These are phyloP conservation scores for Ametastegia equiseti DNA, from an alignment of 2,888 invertebrate species.

Conservation along the genomic window DNA sequence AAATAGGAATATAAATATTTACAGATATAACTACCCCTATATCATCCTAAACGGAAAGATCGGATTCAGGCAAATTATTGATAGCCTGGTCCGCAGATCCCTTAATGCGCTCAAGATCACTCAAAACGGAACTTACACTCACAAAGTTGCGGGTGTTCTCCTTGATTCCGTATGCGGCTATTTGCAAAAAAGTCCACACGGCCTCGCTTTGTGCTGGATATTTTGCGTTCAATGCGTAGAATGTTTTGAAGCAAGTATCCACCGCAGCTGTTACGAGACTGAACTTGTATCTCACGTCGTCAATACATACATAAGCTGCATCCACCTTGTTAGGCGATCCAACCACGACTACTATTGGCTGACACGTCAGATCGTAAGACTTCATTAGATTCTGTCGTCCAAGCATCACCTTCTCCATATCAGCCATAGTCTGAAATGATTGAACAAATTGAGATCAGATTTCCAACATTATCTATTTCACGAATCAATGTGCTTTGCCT, in stretches of 20 bases:
- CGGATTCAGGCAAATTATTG: not conserved
- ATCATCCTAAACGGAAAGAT: not conserved
- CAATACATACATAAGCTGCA: constrained; percentile 43
- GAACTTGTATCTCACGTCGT: constrained; percentile 37
- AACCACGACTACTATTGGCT: constrained; percentile 49
- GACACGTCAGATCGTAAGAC: constrained; percentile 10
- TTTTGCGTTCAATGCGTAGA: constrained; percentile 49
- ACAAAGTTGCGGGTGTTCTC: not conserved
- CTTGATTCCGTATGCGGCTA: not conserved
- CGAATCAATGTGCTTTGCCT: not conserved
- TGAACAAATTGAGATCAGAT: not conserved
- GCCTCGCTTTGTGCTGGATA: constrained; percentile 46
- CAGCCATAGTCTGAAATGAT: constrained; percentile 40
- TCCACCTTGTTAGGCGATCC: constrained; percentile 15
- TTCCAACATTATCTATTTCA: not conserved
- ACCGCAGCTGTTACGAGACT: constrained; percentile 41
- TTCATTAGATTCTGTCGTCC: not conserved
- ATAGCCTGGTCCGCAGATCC: not conserved
- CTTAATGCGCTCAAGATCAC: not conserved
- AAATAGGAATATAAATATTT: not conserved
- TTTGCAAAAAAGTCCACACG: constrained; percentile 5
- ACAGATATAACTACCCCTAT: not conserved
- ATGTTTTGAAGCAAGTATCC: constrained; percentile 47
- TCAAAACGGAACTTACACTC: not conserved
- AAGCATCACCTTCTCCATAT: not conserved